A percentile compares a stretch with the other conserved stretches of the same genome.
These are phyloP conservation scores for Ibycter americanus DNA, from an alignment of 2,797 vertebrate genomes.

Conservation along the genomic window DNA sequence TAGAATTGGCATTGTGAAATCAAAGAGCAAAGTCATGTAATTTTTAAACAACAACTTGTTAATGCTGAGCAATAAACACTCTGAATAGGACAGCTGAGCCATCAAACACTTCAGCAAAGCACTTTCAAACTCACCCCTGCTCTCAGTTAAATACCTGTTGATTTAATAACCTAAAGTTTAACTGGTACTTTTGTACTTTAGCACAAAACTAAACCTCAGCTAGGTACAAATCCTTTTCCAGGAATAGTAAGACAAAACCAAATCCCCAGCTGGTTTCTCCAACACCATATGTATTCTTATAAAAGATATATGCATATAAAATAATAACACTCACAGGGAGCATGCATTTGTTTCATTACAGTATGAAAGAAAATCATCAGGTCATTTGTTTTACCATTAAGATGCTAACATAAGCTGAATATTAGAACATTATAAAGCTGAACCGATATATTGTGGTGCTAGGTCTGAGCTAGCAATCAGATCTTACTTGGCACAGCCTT, in stretches of 20 bases:
- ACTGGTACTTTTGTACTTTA: not conserved
- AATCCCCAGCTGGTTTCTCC: not conserved
- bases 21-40: not conserved
- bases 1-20: conserved; percentile 15
- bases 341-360: not conserved
- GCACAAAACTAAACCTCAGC: not conserved
- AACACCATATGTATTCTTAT: not conserved
- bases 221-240: not conserved
- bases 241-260: not conserved
- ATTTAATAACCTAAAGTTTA: not conserved
- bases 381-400: not conserved
- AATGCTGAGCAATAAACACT: not conserved
- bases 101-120: not conserved
- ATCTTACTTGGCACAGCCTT: not conserved
- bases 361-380: not conserved
- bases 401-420: not conserved
- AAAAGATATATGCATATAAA: not conserved
- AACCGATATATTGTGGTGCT: not conserved
- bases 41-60: not conserved
- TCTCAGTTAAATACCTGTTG: not conserved
- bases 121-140: not conserved
- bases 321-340: not conserved
- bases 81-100: not conserved
- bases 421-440: not conserved
- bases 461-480: not conserved